Evolutionary conservation across 2,113 vertebrate species (phyloP).

Genomic region (Tyrannus savana): DNA sequence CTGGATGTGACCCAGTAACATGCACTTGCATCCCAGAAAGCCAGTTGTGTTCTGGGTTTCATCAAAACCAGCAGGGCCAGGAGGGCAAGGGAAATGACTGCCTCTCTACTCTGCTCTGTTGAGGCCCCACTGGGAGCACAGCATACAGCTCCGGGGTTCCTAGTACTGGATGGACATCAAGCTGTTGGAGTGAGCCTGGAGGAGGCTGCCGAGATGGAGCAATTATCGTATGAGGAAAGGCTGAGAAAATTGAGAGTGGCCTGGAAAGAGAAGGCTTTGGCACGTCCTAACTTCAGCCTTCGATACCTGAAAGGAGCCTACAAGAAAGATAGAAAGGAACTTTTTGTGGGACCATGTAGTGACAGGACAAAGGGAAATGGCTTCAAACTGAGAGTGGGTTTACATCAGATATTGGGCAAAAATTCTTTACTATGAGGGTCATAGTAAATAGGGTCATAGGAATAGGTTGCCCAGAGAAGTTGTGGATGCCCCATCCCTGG

Average conservation of each 20-base stretch:
- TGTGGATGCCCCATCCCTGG: background rate
- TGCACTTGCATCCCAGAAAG: background rate
- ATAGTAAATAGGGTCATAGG: background rate
- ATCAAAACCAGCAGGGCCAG: background rate
- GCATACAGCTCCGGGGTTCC: background rate
- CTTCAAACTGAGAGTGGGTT: background rate
- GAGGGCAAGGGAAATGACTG: background rate
- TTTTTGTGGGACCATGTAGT: background rate
- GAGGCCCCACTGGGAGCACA: background rate
- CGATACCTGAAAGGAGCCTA: background rate
- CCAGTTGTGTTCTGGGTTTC: background rate
- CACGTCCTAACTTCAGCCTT: background rate
- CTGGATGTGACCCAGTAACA: background rate
- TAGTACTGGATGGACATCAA: background rate
- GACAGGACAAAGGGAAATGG: background rate
- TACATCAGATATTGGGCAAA: background rate
- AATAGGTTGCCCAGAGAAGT: background rate
- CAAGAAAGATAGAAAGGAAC: background rate
- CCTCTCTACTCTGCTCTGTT: background rate
- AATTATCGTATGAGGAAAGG: background rate
- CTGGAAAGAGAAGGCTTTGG: background rate
- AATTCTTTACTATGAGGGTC: background rate
- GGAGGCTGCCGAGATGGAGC: accelerated
- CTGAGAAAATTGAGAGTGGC: background rate
- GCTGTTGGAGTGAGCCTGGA: accelerated